These are phyloP conservation scores for Platycheirus albimanus DNA, from an alignment of 2,888 invertebrate genomes.

Conservation along the genomic window DNA sequence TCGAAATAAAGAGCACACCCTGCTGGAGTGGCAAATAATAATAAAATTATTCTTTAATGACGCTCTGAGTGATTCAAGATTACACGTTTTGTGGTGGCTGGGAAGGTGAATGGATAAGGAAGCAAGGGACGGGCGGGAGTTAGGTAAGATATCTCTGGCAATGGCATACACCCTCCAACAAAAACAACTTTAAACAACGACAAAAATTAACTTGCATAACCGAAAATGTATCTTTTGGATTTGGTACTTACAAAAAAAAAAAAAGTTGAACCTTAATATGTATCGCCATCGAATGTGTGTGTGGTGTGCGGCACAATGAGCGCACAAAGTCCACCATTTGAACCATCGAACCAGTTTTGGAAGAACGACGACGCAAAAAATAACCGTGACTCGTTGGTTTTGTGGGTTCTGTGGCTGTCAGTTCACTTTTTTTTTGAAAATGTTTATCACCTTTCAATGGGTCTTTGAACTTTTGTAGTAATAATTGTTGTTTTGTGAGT, in stretches of 20 bases:
- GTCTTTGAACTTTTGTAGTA: conserved; percentile 68
- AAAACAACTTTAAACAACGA: background rate
- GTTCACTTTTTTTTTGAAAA: conserved; percentile 32
- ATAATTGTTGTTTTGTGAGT: conserved; percentile 2
- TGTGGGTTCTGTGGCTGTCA: conserved; percentile 29
- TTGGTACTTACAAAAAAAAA: conserved; percentile 13
- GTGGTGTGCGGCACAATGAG: conserved; percentile 29
- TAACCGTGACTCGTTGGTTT: conserved; percentile 47
- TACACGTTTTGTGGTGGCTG: conserved; percentile 23
- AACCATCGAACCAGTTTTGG: conserved; percentile 60
- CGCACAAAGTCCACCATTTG: conserved; percentile 36
- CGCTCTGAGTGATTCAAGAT: conserved; percentile 43
- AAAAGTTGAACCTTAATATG: background rate
- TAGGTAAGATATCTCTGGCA: conserved; percentile 8
- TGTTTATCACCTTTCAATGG: conserved; percentile 64
- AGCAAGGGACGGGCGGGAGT: background rate
- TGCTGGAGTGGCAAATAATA: background rate
- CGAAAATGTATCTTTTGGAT: conserved; percentile 28
- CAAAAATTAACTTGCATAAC: conserved; percentile 19
- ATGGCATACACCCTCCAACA: conserved; percentile 1
- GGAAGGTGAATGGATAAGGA: no score
- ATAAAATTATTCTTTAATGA: conserved; percentile 30
- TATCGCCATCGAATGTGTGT: no score
- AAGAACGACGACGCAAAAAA: conserved; percentile 21
- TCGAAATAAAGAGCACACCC: background rate